These are phyloP conservation scores for Lithophane leautieri DNA, from an alignment of 2,888 invertebrate genomes.

Conservation along the genomic window DNA sequence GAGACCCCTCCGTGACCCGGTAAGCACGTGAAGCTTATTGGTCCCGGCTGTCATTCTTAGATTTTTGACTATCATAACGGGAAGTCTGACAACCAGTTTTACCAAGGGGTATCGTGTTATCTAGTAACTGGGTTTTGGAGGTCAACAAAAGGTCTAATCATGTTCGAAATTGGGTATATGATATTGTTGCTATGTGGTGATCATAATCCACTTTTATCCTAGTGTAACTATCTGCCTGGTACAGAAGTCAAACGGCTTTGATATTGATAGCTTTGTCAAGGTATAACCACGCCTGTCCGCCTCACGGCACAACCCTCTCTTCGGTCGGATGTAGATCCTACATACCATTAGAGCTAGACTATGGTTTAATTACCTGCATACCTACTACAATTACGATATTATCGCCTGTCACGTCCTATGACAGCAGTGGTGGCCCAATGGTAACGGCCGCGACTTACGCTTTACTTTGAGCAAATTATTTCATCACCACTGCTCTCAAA, in stretches of 20 bases:
- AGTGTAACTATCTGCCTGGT: background rate
- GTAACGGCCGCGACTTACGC: too few species aligned
- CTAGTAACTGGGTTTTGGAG: too few species aligned
- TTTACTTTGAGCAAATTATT: too few species aligned
- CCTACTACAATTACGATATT: too few species aligned
- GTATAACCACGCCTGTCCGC: too few species aligned
- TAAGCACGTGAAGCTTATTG: background rate
- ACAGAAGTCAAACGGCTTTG: background rate
- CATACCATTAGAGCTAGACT: background rate
- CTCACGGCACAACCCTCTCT: background rate
- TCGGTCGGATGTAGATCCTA: background rate
- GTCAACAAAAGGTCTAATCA: background rate
- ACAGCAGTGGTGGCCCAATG: too few species aligned
- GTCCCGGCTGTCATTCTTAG: background rate
- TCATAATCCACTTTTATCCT: background rate
- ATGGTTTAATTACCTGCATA: too few species aligned
- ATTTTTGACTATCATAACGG: background rate
- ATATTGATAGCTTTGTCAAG: background rate
- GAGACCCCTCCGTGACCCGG: background rate
- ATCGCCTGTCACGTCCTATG: too few species aligned
- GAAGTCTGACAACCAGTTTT: too few species aligned
- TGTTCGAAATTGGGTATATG: slow-evolving; percentile 10
- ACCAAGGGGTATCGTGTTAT: too few species aligned
- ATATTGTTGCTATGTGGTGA: background rate
- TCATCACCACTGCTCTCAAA: too few species aligned